Percentiles rank a stretch among this genome's conserved stretches.
These are phyloP conservation scores for Steinernema scapterisci DNA, from an alignment of 2,888 invertebrate genomes.

Conservation along the genomic window DNA sequence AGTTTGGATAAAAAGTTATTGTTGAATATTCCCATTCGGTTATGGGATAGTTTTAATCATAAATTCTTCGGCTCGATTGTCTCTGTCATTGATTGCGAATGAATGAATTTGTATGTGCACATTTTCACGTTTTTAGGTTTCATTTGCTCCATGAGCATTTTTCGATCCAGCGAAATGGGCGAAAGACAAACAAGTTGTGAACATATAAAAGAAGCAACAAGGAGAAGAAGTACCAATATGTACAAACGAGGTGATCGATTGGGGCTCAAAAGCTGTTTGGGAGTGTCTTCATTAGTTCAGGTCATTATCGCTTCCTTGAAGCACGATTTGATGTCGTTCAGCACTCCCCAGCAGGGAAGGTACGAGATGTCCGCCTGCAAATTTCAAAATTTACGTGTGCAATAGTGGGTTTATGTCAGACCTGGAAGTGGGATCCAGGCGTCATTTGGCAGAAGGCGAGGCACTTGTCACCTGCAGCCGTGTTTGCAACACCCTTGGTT, in stretches of 20 bases:
- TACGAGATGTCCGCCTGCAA: constrained; percentile 56
- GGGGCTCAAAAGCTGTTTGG: neutral
- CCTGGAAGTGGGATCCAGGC: constrained; percentile 63
- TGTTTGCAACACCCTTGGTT: constrained; percentile 42
- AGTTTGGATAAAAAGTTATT: constrained; percentile 24
- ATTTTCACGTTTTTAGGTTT: neutral
- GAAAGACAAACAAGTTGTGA: constrained; percentile 8
- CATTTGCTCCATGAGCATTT: neutral
- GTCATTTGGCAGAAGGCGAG: constrained; percentile 65
- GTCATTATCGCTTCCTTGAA: constrained; percentile 55
- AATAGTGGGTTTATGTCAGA: constrained; percentile 4
- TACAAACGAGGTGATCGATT: constrained; percentile 38
- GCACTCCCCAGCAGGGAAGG: constrained; percentile 64
- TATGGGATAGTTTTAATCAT: neutral
- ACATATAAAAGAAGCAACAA: neutral
- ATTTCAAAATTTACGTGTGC: neutral
- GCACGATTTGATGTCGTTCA: constrained; percentile 61
- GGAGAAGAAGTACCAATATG: constrained; percentile 33
- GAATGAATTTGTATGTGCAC: too few species aligned
- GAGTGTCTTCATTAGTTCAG: neutral
- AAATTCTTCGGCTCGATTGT: neutral
- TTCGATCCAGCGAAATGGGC: constrained; percentile 12
- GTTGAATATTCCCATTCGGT: neutral
- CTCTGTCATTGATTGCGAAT: too few species aligned
- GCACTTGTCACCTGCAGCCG: constrained; percentile 62